Evolutionary conservation across 1,140 invertebrate genomes (phyloP).

Genomic region (Achatina immaculata): DNA sequence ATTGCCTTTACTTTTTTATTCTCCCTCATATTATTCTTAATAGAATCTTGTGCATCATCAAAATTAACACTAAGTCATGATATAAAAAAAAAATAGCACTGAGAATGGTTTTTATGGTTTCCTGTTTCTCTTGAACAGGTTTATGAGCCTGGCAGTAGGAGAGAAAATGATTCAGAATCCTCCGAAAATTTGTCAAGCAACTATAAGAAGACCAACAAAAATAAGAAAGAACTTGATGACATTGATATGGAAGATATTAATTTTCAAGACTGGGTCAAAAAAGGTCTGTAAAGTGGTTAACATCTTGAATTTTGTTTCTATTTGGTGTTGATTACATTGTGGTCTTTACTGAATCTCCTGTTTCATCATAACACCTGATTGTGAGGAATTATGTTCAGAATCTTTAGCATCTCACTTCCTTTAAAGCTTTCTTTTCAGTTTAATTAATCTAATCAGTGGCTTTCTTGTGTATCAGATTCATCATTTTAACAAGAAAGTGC

Average conservation of each 20-base stretch:
- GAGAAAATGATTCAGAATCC: neutral
- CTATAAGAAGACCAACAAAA: neutral
- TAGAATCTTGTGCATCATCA: neutral
- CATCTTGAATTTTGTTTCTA: neutral
- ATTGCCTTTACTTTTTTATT: too few relatives aligned
- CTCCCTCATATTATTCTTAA: neutral
- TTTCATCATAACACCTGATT: neutral
- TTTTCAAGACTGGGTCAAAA: conserved; percentile 14
- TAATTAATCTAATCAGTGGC: neutral
- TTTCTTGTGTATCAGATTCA: neutral
- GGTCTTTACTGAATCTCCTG: neutral
- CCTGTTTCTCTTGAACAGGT: neutral
- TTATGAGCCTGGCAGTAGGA: neutral
- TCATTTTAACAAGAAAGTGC: too few relatives aligned
- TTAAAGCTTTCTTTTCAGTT: neutral
- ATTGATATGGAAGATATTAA: neutral
- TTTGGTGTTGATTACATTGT: neutral
- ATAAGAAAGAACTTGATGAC: too few relatives aligned
- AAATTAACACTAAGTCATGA: neutral
- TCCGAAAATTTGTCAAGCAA: neutral
- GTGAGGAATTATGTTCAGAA: neutral
- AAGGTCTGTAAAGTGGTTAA: neutral
- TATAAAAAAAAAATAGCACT: neutral
- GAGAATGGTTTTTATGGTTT: neutral
- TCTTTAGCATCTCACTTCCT: neutral